Base-by-base conservation (phyloP, 2,113 vertebrate genomes). In the Progne subis region DNA sequence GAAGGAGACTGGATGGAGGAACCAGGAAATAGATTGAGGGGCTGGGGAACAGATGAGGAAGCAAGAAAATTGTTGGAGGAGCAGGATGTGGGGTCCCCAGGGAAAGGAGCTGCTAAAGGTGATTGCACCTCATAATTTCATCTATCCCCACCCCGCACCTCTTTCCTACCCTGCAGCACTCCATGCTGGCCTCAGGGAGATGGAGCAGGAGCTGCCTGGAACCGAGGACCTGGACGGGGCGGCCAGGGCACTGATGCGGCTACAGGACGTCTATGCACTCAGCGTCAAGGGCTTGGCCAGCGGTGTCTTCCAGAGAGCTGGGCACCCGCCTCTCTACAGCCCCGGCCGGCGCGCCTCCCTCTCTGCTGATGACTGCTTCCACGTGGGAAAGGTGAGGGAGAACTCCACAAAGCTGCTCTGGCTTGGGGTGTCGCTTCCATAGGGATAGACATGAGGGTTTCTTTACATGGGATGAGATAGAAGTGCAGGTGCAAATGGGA, bases 361-460 rank as follows among this genome's bases (percentile, higher is more conserved):
- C 86, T 98, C 99, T 0, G 99, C 98, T 0, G 99, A 99, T 1
- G 99, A 99, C 97, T 99, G 99, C 96, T 99, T 99, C 95, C 98
- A 99, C 3, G 97, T 99, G 59, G 99, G 99, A 88, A 99, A 99
- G 98, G 99, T 99, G 96, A 95, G 71, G 2, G 4, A 0, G 1
- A 52, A 8, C 18, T 3, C 21, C n/a, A 3, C 23, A 46, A 14
- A 31, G 50, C 50, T 31, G 11, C 53, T 60, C 50, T 43, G 41
- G 41, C 41, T 23, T 0, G 1, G 15, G 10, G 5, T 2, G 32
- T 7, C 60, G 65, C 50, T 74, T 28, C 59, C 3, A 0, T 3
- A 41, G n/a, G 56, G 28, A 16, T 1, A 14, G 49, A 8, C 4
- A 2, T 1, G 2, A 68, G 14, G 26, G 23, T 18, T 76, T 46